Conservation (phyloP, 2,888 invertebrate species). For the Habroteleia sp. region DNA sequence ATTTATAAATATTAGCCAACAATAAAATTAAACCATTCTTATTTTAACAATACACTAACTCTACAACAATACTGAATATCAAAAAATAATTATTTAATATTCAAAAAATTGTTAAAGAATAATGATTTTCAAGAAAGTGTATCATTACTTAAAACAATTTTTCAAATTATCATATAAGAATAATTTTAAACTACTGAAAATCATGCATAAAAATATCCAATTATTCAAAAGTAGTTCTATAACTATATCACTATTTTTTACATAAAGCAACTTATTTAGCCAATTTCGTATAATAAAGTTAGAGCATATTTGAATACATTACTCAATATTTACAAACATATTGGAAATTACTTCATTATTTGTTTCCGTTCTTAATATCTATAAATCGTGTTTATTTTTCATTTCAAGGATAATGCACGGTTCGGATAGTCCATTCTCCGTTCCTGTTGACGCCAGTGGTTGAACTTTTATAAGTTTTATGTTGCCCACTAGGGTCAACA, state of each 20-base stretch:
- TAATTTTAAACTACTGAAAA: constrained; percentile 8
- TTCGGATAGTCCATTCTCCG: constrained; percentile 54
- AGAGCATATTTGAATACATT: constrained; percentile 10
- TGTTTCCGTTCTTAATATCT: constrained; percentile 10
- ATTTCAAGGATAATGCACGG: constrained; percentile 57
- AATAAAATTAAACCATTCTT: constrained; percentile 11
- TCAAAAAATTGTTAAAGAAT: constrained; percentile 49
- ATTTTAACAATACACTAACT: constrained; percentile 2
- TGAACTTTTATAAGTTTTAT: constrained; percentile 45
- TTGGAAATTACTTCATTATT: constrained; percentile 30
- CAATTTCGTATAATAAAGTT: constrained; percentile 19
- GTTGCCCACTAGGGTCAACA: constrained; percentile 52
- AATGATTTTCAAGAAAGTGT: neutral
- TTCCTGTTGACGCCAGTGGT: constrained; percentile 58
- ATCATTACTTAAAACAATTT: constrained; percentile 42
- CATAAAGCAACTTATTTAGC: constrained; percentile 28
- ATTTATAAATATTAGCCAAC: constrained; percentile 13
- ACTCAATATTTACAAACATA: constrained; percentile 42
- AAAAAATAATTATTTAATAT: constrained; percentile 3
- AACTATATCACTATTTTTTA: constrained; percentile 47
- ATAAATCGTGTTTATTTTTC: constrained; percentile 11
- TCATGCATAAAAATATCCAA: constrained; percentile 17
- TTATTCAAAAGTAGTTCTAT: constrained; percentile 23
- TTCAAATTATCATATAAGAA: constrained; percentile 31
- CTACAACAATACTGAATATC: constrained; percentile 35